A percentile compares a stretch with the other conserved stretches of the same genome.
phyloP scores from a whole-genome alignment of 2,113 vertebrate species.

The Phalacrocorax pelagicus region DNA sequence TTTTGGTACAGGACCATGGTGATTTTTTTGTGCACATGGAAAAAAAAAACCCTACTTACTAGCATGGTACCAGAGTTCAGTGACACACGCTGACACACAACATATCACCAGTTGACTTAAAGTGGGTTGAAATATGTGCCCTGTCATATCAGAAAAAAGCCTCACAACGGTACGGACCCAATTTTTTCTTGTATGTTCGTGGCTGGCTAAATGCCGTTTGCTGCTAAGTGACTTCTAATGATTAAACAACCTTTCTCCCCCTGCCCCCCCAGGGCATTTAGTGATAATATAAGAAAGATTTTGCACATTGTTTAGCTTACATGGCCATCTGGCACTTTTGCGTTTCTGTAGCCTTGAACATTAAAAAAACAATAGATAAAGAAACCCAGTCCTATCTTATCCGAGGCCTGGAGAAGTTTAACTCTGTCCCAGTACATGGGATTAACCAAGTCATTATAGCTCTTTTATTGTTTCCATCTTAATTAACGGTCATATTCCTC shows the following conservation, averaged over 20 bases:
- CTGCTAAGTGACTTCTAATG: conserved; percentile 33
- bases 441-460: neutral
- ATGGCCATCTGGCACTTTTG: conserved; percentile 17
- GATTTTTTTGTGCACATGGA: neutral
- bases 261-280: neutral
- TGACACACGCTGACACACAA: neutral
- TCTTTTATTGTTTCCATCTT: conserved; percentile 1
- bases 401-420: neutral
- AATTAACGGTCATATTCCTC: neutral
- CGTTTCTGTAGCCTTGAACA: conserved; percentile 32
- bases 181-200: neutral
- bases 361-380: conserved; percentile 37
- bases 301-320: conserved; percentile 38
- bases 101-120: neutral
- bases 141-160: neutral
- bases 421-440: neutral
- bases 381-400: conserved; percentile 26
- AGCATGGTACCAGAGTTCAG: neutral
- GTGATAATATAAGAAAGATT: conserved; percentile 43
- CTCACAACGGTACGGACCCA: neutral
- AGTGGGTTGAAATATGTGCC: neutral
- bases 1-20: neutral
- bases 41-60: neutral
- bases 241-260: conserved; percentile 21
- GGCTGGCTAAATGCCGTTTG: neutral